Base-by-base conservation (phyloP, 2,797 vertebrate genomes). In the Crossoptilon crossoptilon region DNA sequence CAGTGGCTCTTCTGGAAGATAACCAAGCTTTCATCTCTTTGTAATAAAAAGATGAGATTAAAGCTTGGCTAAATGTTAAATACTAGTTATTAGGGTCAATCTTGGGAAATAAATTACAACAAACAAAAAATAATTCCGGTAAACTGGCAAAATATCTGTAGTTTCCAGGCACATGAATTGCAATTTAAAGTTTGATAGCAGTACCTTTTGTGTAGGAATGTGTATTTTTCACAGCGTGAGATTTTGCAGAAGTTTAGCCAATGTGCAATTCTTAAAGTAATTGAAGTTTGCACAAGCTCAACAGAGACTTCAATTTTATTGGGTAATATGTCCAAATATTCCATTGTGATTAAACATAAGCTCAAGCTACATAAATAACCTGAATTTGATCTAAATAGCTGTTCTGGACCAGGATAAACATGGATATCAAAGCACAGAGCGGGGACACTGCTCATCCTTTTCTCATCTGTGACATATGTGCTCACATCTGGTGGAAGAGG, bases 11-110 rank as follows among this genome's bases (percentile, higher is more conserved):
- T 76, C 48, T 87, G n/a, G 79, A 67, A 84, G 68, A 90, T 94
- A 89, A 74, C 75, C 41, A 78, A 71, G 73, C 14, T 89, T 90
- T 95, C 64, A 91, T 6, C 12, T 79, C 8, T 70, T 93, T 69
- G 10, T 44, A 93, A 79, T 68, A 19, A 80, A 76, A 84, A 81
- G 6, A 33, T 49, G 67, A 85, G 39, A 86, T 64, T 44, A 73
- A 91, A 60, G 35, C 75, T 72, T 68, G 56, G 15, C 58, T 92
- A 63, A 85, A 71, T 77, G 8, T 72, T 88, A 88, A 56, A 29
- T 37, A 4, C 3, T 60, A 64, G 9, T 67, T 75, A 86, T 48
- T 84, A 56, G 13, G 78, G 35, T 41, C 2, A 84, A 2, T 41
- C 33, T 56, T 44, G 35, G 8, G 29, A 76, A 81, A 64, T 3